A percentile compares a stretch with the other conserved stretches of the same genome.
phyloP scores from a whole-genome alignment of 2,113 vertebrate genomes.

The Turdus rufiventris region DNA sequence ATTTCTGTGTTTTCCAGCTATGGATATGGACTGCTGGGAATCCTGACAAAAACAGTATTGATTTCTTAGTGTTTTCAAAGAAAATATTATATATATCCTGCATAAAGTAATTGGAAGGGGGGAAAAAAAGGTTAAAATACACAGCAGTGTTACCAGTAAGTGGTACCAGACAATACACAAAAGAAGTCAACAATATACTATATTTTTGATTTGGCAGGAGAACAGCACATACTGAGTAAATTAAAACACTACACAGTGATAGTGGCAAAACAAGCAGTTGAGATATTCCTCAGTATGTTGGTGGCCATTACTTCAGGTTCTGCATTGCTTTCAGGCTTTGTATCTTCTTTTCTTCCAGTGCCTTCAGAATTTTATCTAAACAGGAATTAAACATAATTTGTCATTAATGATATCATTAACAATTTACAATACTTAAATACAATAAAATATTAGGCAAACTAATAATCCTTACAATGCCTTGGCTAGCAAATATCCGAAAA shows the following conservation, averaged over 20 bases:
- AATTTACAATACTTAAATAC: neutral
- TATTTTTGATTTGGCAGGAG: conserved; percentile 19
- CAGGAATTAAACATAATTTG: neutral
- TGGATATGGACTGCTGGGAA: neutral
- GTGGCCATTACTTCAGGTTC: conserved; percentile 46
- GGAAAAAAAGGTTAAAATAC: neutral
- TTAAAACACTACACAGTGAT: neutral
- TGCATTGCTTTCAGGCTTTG: conserved; percentile 59
- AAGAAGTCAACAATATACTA: conserved; percentile 16
- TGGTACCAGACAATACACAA: neutral
- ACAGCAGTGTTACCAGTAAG: neutral
- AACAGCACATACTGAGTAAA: conserved; percentile 22
- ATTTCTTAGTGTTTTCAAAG: neutral
- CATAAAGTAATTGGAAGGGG: neutral
- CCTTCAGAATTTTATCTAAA: conserved; percentile 73
- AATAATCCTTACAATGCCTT: neutral
- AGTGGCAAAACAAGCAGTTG: neutral
- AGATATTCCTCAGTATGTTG: neutral
- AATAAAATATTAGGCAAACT: neutral
- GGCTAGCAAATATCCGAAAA: neutral
- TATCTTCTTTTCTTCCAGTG: conserved; percentile 73
- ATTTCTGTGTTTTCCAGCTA: neutral
- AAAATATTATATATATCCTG: neutral
- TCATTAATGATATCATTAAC: neutral
- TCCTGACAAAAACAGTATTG: neutral